Conservation (phyloP, 1,140 invertebrate genomes). For the Saccostrea cuccullata region DNA sequence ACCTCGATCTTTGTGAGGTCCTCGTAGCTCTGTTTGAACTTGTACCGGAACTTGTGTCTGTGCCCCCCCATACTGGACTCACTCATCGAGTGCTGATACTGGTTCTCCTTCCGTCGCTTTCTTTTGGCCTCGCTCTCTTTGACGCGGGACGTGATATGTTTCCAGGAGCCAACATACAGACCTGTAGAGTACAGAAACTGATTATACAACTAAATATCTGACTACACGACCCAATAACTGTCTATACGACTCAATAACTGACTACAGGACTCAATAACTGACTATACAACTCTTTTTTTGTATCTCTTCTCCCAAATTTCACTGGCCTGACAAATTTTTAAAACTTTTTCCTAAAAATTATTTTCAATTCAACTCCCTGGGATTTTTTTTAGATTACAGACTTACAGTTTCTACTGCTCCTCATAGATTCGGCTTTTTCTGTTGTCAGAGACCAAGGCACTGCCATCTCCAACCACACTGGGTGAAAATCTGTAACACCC, state of each 20-base stretch:
- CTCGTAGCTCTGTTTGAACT: slow-evolving; percentile 9
- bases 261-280: too few species aligned
- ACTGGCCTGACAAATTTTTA: too few species aligned
- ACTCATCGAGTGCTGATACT: neutral
- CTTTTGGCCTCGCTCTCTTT: slow-evolving; percentile 13
- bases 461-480: neutral
- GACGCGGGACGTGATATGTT: neutral
- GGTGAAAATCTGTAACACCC: neutral
- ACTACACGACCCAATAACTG: too few species aligned
- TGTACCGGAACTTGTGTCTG: slow-evolving; percentile 34
- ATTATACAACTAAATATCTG: too few species aligned
- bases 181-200: neutral
- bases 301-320: too few species aligned
- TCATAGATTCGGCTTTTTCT: neutral
- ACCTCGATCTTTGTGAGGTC: neutral
- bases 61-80: neutral
- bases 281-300: too few species aligned
- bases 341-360: too few species aligned
- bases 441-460: neutral
- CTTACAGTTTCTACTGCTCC: neutral
- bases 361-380: too few species aligned
- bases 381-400: too few species aligned
- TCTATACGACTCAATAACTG: too few species aligned
- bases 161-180: neutral
- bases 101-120: neutral